Base-by-base conservation (phyloP, 2,113 vertebrate genomes). In the Calidris pugnax region DNA sequence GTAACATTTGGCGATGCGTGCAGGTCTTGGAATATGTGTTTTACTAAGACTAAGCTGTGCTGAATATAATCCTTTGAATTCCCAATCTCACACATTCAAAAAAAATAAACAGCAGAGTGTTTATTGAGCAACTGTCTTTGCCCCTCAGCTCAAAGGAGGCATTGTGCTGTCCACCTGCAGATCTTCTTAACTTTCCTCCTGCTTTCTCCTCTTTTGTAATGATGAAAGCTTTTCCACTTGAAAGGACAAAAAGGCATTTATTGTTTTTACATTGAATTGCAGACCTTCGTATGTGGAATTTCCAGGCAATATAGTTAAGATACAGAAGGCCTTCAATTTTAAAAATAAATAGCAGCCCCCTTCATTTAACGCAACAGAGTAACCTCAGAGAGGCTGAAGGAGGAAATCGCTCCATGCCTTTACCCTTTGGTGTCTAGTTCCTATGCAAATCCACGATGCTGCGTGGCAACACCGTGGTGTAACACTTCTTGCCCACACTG, bases 161-260 rank as follows among this genome's bases (percentile, higher is more conserved):
- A 94, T 92, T 95, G 89, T 97, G 63, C 74, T 37, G 43, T 94
- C 93, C 94, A 96, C 89, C 89, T 96, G 93, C 81, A 94, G 89
- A n/a, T 85, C 84, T 77, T 91, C 74, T 85, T 85, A 90, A 87
- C 50, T 90, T 72, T 88, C 55, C 89, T 72, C 60, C 73, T 87
- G 47, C 59, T 94, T 82, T 86, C 84, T 93, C 62, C 71, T 73
- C 62, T 39, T 84, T 72, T 89, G 77, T 89, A 73, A 74, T 15
- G 56, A 63, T 56, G 74, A 77, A 89, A 68, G 48, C 19, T 85
- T 79, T 81, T 45, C 35, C 73, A 76, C 76, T 57, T 32, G 0
- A 75, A 89, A 81, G 48, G 56, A 68, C 60, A 85, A 72, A 93
- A 89, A 60, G 33, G 2, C 39, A 48, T 85, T 86, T 83, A 32